phyloP scores from a whole-genome alignment of 2,113 vertebrate genomes.

The Emydocephalus ijimae region DNA sequence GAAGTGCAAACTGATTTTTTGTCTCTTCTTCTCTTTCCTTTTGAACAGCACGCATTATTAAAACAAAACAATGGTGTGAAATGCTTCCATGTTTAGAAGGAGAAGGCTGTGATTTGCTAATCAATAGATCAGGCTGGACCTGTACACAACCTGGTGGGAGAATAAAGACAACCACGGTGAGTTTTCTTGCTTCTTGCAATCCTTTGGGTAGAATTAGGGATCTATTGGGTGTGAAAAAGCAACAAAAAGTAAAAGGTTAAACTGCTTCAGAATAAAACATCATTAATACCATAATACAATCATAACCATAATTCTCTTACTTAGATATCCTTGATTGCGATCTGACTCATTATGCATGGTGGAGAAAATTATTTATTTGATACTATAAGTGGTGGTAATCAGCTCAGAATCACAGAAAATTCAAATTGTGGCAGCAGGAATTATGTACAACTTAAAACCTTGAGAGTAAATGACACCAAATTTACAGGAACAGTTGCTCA shows the following conservation, averaged over 20 bases:
- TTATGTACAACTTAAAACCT: not conserved
- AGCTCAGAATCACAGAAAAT: not conserved
- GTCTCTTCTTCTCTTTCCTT: slow-evolving; percentile 28
- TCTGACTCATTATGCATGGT: too few relatives aligned
- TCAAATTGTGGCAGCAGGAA: not conserved
- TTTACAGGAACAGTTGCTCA: not conserved
- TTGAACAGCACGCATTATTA: slow-evolving; percentile 86
- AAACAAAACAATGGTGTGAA: slow-evolving; percentile 97
- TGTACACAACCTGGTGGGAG: slow-evolving; percentile 97
- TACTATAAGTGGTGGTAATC: not conserved
- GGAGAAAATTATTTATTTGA: not conserved
- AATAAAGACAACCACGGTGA: slow-evolving; percentile 97
- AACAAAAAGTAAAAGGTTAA: slow-evolving; percentile 12
- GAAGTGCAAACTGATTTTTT: slow-evolving; percentile 48
- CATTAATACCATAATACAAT: not conserved
- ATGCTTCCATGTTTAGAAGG: slow-evolving; percentile 98
- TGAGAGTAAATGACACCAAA: not conserved
- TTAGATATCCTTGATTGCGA: not conserved
- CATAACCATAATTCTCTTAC: not conserved
- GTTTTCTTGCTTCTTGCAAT: slow-evolving; percentile 32
- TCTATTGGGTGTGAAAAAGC: not conserved
- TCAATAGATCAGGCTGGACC: slow-evolving; percentile 98
- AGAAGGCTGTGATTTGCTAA: slow-evolving; percentile 94
- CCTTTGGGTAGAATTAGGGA: slow-evolving; percentile 9
- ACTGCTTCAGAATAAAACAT: not conserved